These are phyloP conservation scores for Poeciliopsis gracilis DNA, from an alignment of 2,797 vertebrate genomes.

Conservation along the genomic window DNA sequence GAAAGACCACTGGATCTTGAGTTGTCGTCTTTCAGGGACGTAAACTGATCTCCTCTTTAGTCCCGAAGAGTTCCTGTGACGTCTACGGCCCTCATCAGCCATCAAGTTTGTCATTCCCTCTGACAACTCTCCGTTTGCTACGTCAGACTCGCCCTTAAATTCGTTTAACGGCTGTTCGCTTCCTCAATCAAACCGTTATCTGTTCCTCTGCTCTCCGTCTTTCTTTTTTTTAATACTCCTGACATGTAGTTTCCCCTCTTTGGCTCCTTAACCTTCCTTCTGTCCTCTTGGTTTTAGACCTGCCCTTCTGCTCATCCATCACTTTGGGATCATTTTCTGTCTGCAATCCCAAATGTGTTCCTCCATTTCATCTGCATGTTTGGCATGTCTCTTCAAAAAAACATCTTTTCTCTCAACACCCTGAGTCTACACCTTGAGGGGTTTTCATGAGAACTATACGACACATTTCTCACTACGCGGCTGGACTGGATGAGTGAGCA, in stretches of 20 bases:
- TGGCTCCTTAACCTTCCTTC: constrained; percentile 1
- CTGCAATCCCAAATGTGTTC: background rate
- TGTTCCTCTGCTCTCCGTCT: background rate
- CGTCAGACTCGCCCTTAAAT: constrained; percentile 15
- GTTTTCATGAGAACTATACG: background rate
- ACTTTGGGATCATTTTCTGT: background rate
- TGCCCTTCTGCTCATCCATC: background rate
- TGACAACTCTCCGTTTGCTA: constrained; percentile 6
- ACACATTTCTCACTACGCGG: background rate
- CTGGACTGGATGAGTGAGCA: background rate
- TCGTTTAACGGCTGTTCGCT: constrained; percentile 16
- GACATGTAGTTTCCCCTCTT: constrained; percentile 15
- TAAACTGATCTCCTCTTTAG: constrained; percentile 8
- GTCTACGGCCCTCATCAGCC: background rate
- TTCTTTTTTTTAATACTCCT: constrained; percentile 14
- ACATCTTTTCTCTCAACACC: constrained; percentile 3
- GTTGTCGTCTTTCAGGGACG: constrained; percentile 8
- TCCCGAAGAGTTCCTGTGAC: background rate
- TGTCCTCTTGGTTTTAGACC: constrained; percentile 7
- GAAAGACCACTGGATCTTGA: constrained; percentile 5
- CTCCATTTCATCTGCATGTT: background rate
- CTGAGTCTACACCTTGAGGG: background rate
- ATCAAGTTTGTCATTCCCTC: constrained; percentile 8
- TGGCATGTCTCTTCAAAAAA: background rate
- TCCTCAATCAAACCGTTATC: background rate